A percentile compares a stretch with the other conserved stretches of the same genome.
Evolutionary conservation across 2,888 invertebrate species (phyloP).

Genomic region (Acrobasis repandana): DNA sequence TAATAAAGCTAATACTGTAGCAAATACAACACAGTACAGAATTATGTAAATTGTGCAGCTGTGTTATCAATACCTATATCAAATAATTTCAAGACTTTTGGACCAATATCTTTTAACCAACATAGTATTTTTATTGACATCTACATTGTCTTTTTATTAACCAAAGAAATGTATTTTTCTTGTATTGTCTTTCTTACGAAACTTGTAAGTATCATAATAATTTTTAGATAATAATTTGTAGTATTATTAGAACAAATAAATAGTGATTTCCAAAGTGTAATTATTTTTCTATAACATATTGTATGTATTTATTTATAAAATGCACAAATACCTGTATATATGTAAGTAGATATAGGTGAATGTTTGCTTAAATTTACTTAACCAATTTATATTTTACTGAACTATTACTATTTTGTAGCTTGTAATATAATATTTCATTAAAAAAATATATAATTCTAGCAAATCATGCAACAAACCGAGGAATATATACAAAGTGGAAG

Average conservation of each 20-base stretch:
- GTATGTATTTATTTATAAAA: constrained; percentile 20
- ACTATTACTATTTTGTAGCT: no score
- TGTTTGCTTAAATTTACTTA: not conserved
- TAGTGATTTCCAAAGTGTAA: constrained; percentile 27
- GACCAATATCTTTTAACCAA: not conserved
- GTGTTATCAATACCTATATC: not conserved
- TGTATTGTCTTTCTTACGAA: constrained; percentile 29
- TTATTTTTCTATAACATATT: constrained; percentile 22
- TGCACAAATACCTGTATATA: constrained; percentile 17
- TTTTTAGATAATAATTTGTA: constrained; percentile 31
- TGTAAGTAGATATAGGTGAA: constrained; percentile 1
- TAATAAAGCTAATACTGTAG: no score
- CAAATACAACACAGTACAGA: no score
- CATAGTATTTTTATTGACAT: constrained; percentile 9
- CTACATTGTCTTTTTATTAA: constrained; percentile 28
- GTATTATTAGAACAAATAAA: constrained; percentile 30
- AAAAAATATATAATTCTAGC: no score
- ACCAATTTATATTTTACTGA: no score
- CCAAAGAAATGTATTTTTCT: constrained; percentile 37
- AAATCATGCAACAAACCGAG: no score
- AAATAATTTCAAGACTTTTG: not conserved
- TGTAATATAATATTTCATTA: no score
- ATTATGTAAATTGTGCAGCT: not conserved
- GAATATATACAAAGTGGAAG: no score
- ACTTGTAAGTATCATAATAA: constrained; percentile 33